Evolutionary conservation across 37 sponge, comb jelly and placozoan genomes (phyloP), one percentile per base, ranked within the genome.

Genomic region (Hormiphora californensis): DNA sequence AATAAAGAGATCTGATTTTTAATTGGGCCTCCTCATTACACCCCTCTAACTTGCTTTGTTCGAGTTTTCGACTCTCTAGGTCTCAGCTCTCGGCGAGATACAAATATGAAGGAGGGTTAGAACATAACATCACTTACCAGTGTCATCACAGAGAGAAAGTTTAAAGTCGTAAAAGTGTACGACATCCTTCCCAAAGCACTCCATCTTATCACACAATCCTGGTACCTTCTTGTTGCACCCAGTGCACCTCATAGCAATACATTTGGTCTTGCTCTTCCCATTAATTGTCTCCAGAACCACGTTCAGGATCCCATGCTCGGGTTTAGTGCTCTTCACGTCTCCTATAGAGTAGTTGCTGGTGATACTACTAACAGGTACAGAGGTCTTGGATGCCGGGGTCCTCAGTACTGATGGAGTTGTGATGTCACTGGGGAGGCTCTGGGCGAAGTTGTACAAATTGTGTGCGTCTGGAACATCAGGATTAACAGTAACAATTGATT

Each of bases 151-250:
- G 4, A 73, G 46, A 21, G 81, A 73, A 27, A 73, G 46, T 15
- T n/a, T 41, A 41, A 73, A 73, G 25, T 73, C 81, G 38, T 40
- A 73, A 21, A 73, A 73, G 7, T 43, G 35, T 19, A 73, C 81
- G 17, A 73, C 81, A 28, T 73, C 81, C 38, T 73, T 73, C 19
- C 81, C 81, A 41, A 73, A 73, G 25, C 81, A 73, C 38, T 73
- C 81, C 7, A 46, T n/a, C 38, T 73, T 73, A 41, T 43, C 81
- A 73, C 81, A 73, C 35, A 73, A 28, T 11, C 81, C 81, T 5
- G 81, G 81, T 2, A 73, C 81, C 38, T 73, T 73, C 44, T 73
- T 73, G 23, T 41, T 33, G 44, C 81, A 73, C 28, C 81, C 81
- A 27, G 44, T 73, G 44, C 81, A 73, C 46, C 81, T 39, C 46